phyloP scores from a whole-genome alignment of 2,888 invertebrate species.

The Acleris literana region DNA sequence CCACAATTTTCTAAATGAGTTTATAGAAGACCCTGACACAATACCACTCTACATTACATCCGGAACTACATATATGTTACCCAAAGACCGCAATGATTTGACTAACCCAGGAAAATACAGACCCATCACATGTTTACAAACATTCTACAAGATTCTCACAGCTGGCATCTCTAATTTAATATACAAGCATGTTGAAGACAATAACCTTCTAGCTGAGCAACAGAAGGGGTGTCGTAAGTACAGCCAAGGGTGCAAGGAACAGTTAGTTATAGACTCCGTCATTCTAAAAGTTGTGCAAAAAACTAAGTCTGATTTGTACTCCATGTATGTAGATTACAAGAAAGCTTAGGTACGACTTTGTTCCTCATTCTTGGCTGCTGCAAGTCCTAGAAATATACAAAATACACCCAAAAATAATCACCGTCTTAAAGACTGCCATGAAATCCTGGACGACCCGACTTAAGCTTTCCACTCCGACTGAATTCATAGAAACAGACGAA shows the following conservation, averaged over 20 bases:
- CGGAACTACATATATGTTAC: constrained; percentile 39
- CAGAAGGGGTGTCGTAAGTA: constrained; percentile 42
- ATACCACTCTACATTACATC: constrained; percentile 36
- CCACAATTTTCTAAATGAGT: constrained; percentile 33
- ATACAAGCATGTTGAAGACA: constrained; percentile 34
- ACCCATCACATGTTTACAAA: constrained; percentile 47
- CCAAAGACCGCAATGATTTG: constrained; percentile 36
- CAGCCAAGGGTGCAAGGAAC: constrained; percentile 41
- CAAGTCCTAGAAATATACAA: constrained; percentile 39
- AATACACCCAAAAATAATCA: constrained; percentile 38
- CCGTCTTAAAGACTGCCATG: constrained; percentile 25
- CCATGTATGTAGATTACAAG: constrained; percentile 42
- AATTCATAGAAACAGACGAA: constrained; percentile 22
- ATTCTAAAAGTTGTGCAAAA: constrained; percentile 23
- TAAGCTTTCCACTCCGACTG: constrained; percentile 7
- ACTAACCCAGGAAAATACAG: constrained; percentile 43
- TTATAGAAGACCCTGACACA: constrained; percentile 28
- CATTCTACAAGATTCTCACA: constrained; percentile 43
- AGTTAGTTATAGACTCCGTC: constrained; percentile 40
- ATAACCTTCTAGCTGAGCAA: constrained; percentile 41
- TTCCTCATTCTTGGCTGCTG: constrained; percentile 42
- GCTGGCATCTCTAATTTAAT: constrained; percentile 40
- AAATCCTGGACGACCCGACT: constrained; percentile 30
- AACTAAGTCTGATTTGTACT: constrained; percentile 33
- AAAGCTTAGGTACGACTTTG: constrained; percentile 44